These are phyloP conservation scores for Regulus satrapa DNA, from an alignment of 2,113 vertebrate genomes.

Conservation along the genomic window DNA sequence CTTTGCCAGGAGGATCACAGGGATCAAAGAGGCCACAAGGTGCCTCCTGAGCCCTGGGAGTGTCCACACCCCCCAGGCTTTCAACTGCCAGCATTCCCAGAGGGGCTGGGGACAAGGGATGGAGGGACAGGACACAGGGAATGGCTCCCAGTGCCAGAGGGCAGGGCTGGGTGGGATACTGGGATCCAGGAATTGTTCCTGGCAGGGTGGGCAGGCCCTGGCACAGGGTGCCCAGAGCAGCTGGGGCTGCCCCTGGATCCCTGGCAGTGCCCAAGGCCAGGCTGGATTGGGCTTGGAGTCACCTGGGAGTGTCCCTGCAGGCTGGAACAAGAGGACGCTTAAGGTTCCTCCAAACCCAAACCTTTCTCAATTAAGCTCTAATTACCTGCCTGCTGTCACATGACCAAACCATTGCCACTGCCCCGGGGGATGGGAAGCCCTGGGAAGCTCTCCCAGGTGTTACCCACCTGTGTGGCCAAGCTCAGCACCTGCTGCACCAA, in stretches of 20 bases:
- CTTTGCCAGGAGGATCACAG: not conserved
- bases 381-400: not conserved
- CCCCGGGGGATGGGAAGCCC: fast-evolving
- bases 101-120: not conserved
- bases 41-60: not conserved
- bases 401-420: not conserved
- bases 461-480: constrained; percentile 91
- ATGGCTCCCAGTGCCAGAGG: not conserved
- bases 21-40: not conserved
- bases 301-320: not conserved
- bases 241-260: not conserved
- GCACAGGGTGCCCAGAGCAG: not conserved
- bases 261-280: not conserved
- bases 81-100: not conserved
- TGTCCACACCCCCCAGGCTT: not conserved
- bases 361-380: not conserved
- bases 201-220: not conserved
- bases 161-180: not conserved
- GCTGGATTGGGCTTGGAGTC: fast-evolving
- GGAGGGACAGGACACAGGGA: not conserved
- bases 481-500: constrained; percentile 97
- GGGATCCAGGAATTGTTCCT: not conserved
- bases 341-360: not conserved
- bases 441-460: not conserved
- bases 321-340: not conserved